Conservation (phyloP, 2,113 vertebrate genomes). For the Miniopterus natalensis region DNA sequence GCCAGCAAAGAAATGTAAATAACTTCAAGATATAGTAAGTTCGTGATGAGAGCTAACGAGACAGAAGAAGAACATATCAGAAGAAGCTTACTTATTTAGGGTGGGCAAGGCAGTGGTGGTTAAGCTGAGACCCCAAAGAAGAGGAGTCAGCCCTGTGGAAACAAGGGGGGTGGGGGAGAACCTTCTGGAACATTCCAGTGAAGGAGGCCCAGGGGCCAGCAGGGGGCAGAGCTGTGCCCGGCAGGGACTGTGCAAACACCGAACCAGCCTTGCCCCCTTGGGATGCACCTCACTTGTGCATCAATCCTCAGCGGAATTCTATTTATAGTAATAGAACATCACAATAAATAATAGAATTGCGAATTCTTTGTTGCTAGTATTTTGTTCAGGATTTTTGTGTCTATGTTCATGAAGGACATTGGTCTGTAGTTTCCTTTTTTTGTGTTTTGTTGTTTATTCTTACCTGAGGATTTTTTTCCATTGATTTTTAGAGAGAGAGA, state of each 20-base stretch:
- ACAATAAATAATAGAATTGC: background rate
- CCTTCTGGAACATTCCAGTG: background rate
- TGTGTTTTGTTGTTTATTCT: too few relatives aligned
- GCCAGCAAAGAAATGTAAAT: background rate
- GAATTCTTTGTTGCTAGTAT: background rate
- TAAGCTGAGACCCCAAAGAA: background rate
- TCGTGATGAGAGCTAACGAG: too few relatives aligned
- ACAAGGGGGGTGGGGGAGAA: too few relatives aligned
- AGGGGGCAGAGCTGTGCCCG: rapidly evolving
- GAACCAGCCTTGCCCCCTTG: background rate
- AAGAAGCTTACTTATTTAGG: too few relatives aligned
- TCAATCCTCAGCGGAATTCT: background rate
- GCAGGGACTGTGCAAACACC: background rate
- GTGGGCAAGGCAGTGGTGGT: too few relatives aligned
- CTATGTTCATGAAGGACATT: background rate
- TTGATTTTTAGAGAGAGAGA: too few relatives aligned
- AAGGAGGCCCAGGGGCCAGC: background rate
- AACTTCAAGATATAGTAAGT: too few relatives aligned
- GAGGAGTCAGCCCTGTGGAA: rapidly evolving
- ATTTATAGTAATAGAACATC: background rate
- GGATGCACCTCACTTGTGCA: background rate
- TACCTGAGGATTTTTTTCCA: too few relatives aligned
- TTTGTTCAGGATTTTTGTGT: background rate
- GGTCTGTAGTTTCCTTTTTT: background rate
- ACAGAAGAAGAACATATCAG: background rate